phyloP scores from a whole-genome alignment of 2,888 invertebrate species.

The Scrobipalpa costella region DNA sequence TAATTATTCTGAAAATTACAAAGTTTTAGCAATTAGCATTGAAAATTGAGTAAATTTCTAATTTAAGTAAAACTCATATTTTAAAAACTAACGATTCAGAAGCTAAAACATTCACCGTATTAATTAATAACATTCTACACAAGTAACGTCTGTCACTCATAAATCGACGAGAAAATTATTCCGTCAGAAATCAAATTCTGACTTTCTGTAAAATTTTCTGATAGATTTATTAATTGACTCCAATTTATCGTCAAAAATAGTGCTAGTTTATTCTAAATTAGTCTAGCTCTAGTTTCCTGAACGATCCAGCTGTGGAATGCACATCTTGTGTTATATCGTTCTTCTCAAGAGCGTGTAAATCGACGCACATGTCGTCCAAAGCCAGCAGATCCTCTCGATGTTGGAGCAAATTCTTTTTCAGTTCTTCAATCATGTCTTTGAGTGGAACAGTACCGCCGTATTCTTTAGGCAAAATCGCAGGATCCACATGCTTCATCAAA shows the following conservation, averaged over 20 bases:
- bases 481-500: slow-evolving; percentile 85
- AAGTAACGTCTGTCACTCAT: neutral
- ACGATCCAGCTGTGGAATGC: slow-evolving; percentile 90
- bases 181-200: neutral
- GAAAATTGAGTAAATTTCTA: too few species aligned
- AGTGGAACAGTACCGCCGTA: slow-evolving; percentile 93
- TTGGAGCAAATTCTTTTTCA: slow-evolving; percentile 84
- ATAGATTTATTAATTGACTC: neutral
- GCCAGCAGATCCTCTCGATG: slow-evolving; percentile 84
- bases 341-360: slow-evolving; percentile 82
- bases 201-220: too few species aligned
- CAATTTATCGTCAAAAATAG: neutral
- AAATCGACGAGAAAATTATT: neutral
- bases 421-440: slow-evolving; percentile 88
- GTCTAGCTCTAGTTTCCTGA: slow-evolving; percentile 92
- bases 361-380: slow-evolving; percentile 88
- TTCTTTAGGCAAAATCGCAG: slow-evolving; percentile 90
- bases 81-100: neutral
- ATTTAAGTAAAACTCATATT: neutral
- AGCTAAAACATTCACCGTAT: slow-evolving; percentile 8
- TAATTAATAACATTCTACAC: neutral
- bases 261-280: slow-evolving; percentile 56
- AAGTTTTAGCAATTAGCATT: too few species aligned
- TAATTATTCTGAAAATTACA: too few species aligned
- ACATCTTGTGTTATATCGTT: slow-evolving; percentile 85